These are phyloP conservation scores for Apantesis nais DNA, from an alignment of 2,888 invertebrate genomes.

Conservation along the genomic window DNA sequence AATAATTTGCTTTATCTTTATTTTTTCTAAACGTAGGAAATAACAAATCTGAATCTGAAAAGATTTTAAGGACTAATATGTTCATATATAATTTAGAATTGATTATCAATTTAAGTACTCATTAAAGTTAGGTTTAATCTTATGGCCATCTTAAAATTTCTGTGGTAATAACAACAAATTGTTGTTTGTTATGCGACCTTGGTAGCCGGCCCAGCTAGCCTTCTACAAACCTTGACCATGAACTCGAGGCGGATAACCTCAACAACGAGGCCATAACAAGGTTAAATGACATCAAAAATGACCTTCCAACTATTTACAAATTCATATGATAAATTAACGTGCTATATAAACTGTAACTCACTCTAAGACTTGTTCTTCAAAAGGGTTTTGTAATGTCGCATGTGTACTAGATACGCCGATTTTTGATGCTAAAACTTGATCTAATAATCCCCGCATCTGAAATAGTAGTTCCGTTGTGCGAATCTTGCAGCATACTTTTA, in stretches of 20 bases:
- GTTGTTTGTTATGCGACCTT: constrained; percentile 3
- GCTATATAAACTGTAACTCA: constrained; percentile 51
- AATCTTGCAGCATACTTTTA: constrained; percentile 65
- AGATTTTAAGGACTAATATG: neutral
- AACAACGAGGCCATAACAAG: constrained; percentile 29
- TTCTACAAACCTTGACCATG: constrained; percentile 32
- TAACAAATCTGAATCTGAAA: neutral
- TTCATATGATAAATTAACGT: constrained; percentile 6
- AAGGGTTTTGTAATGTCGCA: constrained; percentile 49
- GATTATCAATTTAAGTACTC: neutral
- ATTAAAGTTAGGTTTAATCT: neutral
- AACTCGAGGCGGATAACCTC: constrained; percentile 27
- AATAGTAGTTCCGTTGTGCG: constrained; percentile 63
- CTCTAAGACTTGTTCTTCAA: constrained; percentile 74
- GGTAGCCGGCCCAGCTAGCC: constrained; percentile 6
- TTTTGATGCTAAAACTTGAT: constrained; percentile 73
- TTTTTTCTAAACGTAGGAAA: neutral
- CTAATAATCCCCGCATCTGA: constrained; percentile 66
- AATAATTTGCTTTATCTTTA: neutral
- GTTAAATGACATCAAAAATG: constrained; percentile 28
- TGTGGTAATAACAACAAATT: neutral
- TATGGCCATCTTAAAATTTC: neutral
- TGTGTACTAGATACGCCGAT: constrained; percentile 52
- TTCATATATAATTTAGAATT: neutral
- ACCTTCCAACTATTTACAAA: constrained; percentile 23